Conservation (phyloP, 2,888 invertebrate genomes). For the Catotricha subobsoleta region DNA sequence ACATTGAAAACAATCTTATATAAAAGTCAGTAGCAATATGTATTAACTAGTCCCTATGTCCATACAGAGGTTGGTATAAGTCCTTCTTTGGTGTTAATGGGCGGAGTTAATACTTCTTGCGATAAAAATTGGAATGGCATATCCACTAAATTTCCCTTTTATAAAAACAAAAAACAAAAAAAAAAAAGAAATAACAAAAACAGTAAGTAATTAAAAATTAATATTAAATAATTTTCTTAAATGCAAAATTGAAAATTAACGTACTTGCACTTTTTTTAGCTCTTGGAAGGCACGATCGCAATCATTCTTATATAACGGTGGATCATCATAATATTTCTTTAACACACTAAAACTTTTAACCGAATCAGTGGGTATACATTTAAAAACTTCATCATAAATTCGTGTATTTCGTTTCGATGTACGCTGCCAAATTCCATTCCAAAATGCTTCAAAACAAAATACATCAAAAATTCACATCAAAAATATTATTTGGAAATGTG, state of each 20-base stretch:
- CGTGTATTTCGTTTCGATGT: conserved; percentile 69
- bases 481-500: too few species aligned
- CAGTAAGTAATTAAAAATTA: not conserved
- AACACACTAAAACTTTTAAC: conserved; percentile 62
- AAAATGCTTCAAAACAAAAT: too few species aligned
- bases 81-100: conserved; percentile 69
- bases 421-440: conserved; percentile 63
- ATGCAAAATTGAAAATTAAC: conserved; percentile 9
- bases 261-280: conserved; percentile 53
- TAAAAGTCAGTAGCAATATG: too few species aligned
- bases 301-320: conserved; percentile 53
- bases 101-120: conserved; percentile 69
- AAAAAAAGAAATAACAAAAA: not conserved
- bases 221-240: not conserved
- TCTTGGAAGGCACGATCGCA: conserved; percentile 51
- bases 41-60: too few species aligned
- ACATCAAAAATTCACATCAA: too few species aligned
- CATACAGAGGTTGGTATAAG: conserved; percentile 84
- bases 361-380: conserved; percentile 71
- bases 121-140: conserved; percentile 79
- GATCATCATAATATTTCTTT: conserved; percentile 54
- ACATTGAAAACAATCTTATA: too few species aligned
- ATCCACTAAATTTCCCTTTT: conserved; percentile 70
- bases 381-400: conserved; percentile 84
- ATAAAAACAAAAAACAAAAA: conserved; percentile 11